Conservation (phyloP, 2,888 invertebrate genomes). For the Diplazon laetatorius region DNA sequence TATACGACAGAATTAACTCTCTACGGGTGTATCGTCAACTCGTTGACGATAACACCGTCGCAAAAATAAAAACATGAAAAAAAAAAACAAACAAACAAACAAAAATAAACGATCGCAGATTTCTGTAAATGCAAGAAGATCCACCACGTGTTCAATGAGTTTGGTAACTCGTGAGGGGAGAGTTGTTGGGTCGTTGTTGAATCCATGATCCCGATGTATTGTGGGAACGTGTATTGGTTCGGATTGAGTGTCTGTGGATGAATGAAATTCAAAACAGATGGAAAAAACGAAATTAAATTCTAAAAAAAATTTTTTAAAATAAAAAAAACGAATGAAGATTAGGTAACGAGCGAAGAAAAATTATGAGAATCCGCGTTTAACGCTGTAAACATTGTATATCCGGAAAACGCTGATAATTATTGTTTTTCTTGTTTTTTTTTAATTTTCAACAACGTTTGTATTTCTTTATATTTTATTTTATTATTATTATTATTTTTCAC, state of each 20-base stretch:
- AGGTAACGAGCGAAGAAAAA: too few species aligned
- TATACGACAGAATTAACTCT: conserved; percentile 42
- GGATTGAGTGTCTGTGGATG: conserved; percentile 13
- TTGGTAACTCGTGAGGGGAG: conserved; percentile 65
- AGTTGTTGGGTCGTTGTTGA: conserved; percentile 29
- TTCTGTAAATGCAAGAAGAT: conserved; percentile 69
- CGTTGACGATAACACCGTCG: conserved; percentile 32
- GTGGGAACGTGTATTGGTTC: conserved; percentile 33
- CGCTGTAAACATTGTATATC: too few species aligned
- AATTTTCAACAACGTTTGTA: too few species aligned
- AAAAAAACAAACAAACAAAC: too few species aligned
- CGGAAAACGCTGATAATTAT: too few species aligned
- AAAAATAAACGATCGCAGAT: conserved; percentile 60
- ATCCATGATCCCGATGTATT: conserved; percentile 47
- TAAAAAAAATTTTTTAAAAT: too few species aligned
- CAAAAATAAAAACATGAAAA: too few species aligned
- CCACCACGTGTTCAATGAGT: conserved; percentile 80
- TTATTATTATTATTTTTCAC: conserved; percentile 70
- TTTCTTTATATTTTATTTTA: conserved; percentile 51
- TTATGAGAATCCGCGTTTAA: too few species aligned
- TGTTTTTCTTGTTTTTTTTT: too few species aligned
- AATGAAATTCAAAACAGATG: too few species aligned
- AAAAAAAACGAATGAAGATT: too few species aligned
- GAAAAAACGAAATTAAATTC: too few species aligned
- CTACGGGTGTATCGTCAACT: conserved; percentile 39